A percentile compares a stretch with the other conserved stretches of the same genome.
Conservation (phyloP, 2,888 invertebrate genomes). For the Erebia ligea region DNA sequence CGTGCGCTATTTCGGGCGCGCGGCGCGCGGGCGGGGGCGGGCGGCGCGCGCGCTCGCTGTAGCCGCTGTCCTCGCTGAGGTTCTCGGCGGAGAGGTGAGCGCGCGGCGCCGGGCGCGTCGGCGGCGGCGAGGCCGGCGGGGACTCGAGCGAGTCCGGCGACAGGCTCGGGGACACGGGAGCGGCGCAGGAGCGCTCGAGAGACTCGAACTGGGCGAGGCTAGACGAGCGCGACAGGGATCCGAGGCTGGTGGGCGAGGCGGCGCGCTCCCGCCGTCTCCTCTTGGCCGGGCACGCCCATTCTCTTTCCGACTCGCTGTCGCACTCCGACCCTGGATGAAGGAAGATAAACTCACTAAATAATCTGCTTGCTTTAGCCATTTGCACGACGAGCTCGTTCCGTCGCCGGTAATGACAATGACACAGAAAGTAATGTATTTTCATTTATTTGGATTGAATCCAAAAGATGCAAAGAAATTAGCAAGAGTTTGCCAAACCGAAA, state of each 20-base stretch:
- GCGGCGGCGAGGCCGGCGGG: constrained; percentile 70
- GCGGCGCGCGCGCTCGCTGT: constrained; percentile 84
- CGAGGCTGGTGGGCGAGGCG: constrained; percentile 69
- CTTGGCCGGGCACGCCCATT: constrained; percentile 89
- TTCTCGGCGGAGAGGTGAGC: constrained; percentile 88
- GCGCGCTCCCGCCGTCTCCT: constrained; percentile 85
- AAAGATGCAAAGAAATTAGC: constrained; percentile 19
- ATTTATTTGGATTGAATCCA: constrained; percentile 62
- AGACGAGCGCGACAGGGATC: constrained; percentile 89
- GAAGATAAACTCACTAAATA: constrained; percentile 43
- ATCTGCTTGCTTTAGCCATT: constrained; percentile 9
- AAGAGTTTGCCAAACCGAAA: constrained; percentile 7
- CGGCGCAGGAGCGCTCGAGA: constrained; percentile 85
- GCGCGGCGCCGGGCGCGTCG: constrained; percentile 62
- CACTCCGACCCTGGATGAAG: constrained; percentile 73
- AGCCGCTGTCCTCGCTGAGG: constrained; percentile 91
- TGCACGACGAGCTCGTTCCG: constrained; percentile 49
- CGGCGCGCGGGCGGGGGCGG: constrained; percentile 62
- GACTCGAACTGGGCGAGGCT: constrained; percentile 94
- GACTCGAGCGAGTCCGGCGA: constrained; percentile 79
- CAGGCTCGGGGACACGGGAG: constrained; percentile 71
- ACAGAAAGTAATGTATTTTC: constrained; percentile 50
- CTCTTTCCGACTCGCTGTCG: constrained; percentile 88
- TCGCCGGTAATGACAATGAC: constrained; percentile 76
- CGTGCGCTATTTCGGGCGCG: constrained; percentile 66